Percentiles rank a stretch among this genome's conserved stretches.
phyloP scores from a whole-genome alignment of 2,888 invertebrate genomes.

The Chaetogeoica ovagalla region DNA sequence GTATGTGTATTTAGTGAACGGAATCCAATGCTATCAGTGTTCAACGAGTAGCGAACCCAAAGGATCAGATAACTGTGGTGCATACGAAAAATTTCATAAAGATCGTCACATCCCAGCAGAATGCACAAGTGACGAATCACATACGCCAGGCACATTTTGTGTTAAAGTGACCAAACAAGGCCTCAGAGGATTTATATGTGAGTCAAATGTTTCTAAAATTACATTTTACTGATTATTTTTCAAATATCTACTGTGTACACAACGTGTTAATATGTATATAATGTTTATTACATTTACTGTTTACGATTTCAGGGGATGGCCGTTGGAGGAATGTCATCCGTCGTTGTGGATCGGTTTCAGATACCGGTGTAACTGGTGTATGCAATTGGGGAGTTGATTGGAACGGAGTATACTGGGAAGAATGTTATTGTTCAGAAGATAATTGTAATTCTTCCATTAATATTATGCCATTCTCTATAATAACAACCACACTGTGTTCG shows the following conservation, averaged over 20 bases:
- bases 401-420: constrained; percentile 95
- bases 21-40: constrained; percentile 84
- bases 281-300: not conserved
- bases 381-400: constrained; percentile 96
- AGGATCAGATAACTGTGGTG: constrained; percentile 85
- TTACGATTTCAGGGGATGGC: constrained; percentile 77
- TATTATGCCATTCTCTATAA: constrained; percentile 21
- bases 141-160: constrained; percentile 94
- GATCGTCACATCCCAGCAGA: constrained; percentile 86
- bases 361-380: constrained; percentile 89
- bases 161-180: constrained; percentile 93
- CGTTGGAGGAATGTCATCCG: constrained; percentile 90
- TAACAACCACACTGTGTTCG: constrained; percentile 35
- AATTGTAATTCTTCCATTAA: constrained; percentile 71
- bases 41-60: constrained; percentile 81
- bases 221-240: too few species aligned
- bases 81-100: constrained; percentile 82
- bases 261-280: not conserved
- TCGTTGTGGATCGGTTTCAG: constrained; percentile 85
- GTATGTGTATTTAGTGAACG: not conserved
- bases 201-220: constrained; percentile 61
- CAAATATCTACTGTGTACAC: too few species aligned
- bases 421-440: constrained; percentile 92
- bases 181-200: constrained; percentile 91
- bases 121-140: constrained; percentile 90